These are phyloP conservation scores for Tachystola acroxantha DNA, from an alignment of 2,888 invertebrate species.

Conservation along the genomic window DNA sequence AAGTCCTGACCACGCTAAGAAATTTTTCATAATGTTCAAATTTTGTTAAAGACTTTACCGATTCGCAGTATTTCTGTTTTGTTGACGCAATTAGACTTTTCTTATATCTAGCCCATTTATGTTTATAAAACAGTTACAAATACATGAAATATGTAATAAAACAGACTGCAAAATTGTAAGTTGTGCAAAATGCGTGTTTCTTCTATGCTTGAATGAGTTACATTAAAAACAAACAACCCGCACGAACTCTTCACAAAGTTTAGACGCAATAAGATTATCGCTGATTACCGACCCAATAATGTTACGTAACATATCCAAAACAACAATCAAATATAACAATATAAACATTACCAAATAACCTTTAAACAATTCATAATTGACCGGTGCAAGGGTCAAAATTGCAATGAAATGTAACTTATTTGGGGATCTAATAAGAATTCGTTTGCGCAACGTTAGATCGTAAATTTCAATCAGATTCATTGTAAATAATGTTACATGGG, in stretches of 20 bases:
- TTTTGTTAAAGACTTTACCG: no score
- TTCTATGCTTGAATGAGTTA: neutral
- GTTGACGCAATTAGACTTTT: no score
- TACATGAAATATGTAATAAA: no score
- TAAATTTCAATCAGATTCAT: slow-evolving; percentile 42
- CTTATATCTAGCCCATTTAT: no score
- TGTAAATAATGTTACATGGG: slow-evolving; percentile 16
- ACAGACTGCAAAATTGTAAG: no score
- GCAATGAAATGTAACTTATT: slow-evolving; percentile 25
- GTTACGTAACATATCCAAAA: neutral
- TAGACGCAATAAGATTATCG: slow-evolving; percentile 1
- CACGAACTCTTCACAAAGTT: neutral
- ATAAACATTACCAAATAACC: slow-evolving; percentile 4
- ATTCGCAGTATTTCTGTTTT: no score
- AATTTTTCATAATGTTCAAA: no score
- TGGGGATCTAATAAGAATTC: slow-evolving; percentile 1
- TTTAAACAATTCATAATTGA: slow-evolving; percentile 17
- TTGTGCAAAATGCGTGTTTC: neutral
- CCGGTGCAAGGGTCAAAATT: slow-evolving; percentile 27
- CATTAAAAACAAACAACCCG: neutral
- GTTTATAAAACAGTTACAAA: no score
- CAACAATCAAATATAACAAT: neutral
- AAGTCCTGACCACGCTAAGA: no score
- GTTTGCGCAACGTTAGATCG: slow-evolving; percentile 12
- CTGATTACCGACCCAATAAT: neutral